Conservation (phyloP, 2,797 vertebrate genomes). For the Labroides dimidiatus region DNA sequence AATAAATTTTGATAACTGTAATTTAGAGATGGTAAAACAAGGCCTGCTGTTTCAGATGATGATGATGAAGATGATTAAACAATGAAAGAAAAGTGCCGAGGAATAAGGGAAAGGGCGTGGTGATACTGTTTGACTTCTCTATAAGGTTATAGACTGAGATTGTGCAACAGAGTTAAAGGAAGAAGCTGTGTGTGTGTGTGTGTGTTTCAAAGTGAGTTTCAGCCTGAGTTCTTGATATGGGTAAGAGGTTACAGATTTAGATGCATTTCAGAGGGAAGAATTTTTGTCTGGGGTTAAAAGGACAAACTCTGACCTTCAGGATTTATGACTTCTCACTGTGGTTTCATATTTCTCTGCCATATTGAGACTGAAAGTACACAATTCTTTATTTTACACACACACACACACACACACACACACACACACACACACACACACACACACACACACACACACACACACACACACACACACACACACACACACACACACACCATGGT, state of each 20-base stretch:
- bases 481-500: slow-evolving; percentile 6
- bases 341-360: slow-evolving; percentile 18
- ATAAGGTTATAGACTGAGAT: slow-evolving; percentile 15
- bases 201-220: slow-evolving; percentile 21
- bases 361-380: neutral
- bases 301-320: slow-evolving; percentile 47
- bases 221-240: slow-evolving; percentile 41
- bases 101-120: slow-evolving; percentile 5
- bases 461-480: too few species aligned
- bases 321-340: slow-evolving; percentile 27
- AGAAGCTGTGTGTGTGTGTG: slow-evolving; percentile 16
- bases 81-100: neutral
- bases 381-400: slow-evolving; percentile 1
- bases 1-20: too few species aligned
- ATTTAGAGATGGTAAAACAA: too few species aligned
- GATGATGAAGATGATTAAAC: too few species aligned
- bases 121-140: slow-evolving; percentile 28
- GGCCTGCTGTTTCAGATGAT: too few species aligned
- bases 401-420: too few species aligned
- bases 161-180: slow-evolving; percentile 45
- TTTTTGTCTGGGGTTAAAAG: slow-evolving; percentile 55
- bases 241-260: slow-evolving; percentile 45
- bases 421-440: too few species aligned
- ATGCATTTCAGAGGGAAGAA: slow-evolving; percentile 30
- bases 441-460: too few species aligned